These are phyloP conservation scores for Melanocharis versteri DNA, from an alignment of 2,113 vertebrate genomes.

Conservation along the genomic window DNA sequence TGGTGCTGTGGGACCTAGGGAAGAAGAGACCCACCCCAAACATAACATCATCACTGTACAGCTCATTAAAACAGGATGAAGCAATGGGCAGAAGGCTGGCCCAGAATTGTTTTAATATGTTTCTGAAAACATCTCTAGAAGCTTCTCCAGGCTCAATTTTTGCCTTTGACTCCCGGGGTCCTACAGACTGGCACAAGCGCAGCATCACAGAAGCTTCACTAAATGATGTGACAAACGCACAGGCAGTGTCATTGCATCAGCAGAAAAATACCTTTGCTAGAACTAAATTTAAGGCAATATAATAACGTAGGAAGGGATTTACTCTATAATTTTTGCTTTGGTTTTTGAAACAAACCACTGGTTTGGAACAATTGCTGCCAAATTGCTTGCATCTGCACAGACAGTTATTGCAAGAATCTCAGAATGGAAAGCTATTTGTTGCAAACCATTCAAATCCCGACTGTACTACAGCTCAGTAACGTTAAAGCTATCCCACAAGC, in stretches of 20 bases:
- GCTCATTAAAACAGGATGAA: not conserved
- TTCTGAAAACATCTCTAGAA: not conserved
- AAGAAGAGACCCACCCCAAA: not conserved
- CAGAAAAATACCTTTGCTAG: constrained; percentile 26
- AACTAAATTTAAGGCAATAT: constrained; percentile 39
- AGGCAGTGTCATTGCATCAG: not conserved
- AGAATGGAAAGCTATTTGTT: constrained; percentile 6
- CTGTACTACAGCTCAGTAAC: not conserved
- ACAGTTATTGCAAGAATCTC: not conserved
- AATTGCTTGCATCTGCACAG: constrained; percentile 39
- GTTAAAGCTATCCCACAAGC: not conserved
- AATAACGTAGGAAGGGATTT: not conserved
- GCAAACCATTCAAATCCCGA: not conserved
- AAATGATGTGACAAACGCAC: not conserved
- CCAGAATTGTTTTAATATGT: not conserved
- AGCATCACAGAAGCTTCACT: not conserved
- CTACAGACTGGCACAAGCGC: not conserved
- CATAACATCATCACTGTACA: not conserved
- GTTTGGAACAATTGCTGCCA: constrained; percentile 43
- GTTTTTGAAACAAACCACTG: constrained; percentile 48
- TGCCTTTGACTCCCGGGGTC: not conserved
- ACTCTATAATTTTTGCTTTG: constrained; percentile 36
- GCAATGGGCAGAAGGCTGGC: not conserved
- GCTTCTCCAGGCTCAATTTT: not conserved
- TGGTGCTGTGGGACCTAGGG: not conserved